Evolutionary conservation across 92 coral and sea anemone genomes (phyloP), one percentile per base, ranked within the genome.

Genomic region (Galaxea fascicularis): DNA sequence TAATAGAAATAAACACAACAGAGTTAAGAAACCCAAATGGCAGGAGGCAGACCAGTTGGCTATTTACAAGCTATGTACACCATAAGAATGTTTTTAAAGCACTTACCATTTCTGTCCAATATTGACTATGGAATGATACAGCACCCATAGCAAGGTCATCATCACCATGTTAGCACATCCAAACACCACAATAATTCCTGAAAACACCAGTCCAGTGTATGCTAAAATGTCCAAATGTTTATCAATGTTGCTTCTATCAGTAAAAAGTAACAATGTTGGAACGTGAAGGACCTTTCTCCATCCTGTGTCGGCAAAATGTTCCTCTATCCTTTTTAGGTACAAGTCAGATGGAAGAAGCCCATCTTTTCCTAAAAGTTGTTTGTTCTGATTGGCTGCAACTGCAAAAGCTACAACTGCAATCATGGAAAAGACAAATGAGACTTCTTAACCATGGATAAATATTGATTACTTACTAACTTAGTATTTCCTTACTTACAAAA

Each of bases 51-150:
- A n/a, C n/a, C n/a, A n/a, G n/a, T n/a, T n/a, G n/a, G n/a, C n/a
- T n/a, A n/a, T n/a, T n/a, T n/a, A n/a, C n/a, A n/a, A 35, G 41
- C 6, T 2, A 0, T 9, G 17, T 10, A 9, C 13, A 60, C 22
- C 13, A 22, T 14, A 25, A 45, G 30, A 41, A 15, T 27, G 17
- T 29, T n/a, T 15, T 28, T 28, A 31, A 41, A 64, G 17, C 54
- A 67, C 92, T 87, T 82, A 94, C 98, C 99, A 96, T 62, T 77
- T 88, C 75, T 96, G 99, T 25, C 99, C 99, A 87, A 96, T 88
- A 76, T 96, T 96, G 65, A 89, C 94, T 77, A 94, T 86, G 0
- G 99, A 96, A 75, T 96, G 99, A 78, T 96, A 96, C 16, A 94
- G 69, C 16, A 96, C 83, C 99, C 99, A 96, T 26, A 96, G 69